Base-by-base conservation (phyloP, 2,113 vertebrate species). In the Fregetta grallaria region DNA sequence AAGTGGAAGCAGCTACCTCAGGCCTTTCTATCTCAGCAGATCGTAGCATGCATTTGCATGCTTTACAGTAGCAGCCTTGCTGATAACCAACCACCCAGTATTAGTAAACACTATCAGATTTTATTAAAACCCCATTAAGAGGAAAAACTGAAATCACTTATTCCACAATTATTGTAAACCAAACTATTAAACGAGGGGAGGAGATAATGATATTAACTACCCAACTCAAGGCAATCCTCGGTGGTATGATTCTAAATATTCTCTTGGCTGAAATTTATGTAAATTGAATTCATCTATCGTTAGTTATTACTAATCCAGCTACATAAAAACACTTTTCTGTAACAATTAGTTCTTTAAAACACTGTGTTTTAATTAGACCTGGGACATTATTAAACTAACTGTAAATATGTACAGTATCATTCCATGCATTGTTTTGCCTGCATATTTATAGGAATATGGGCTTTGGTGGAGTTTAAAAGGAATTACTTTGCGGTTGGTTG, bases 231-330 rank as follows among this genome's bases (percentile, higher is more conserved):
- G 98, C 98, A 99, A 99, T 99, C 98, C 99, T 99, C 98, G 94
- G 92, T 98, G 99, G 99, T 98, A 98, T 98, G 98, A 99, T 98
- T 98, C 98, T 98, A 98, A 98, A 99, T 98, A 99, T 98, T 99
- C 98, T 99, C 98, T 97, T 98, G 97, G 98, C 98, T 98, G 97
- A 99, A 99, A 99, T 99, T 98, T 99, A 99, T 99, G 99, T 98
- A 98, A 99, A 99, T 99, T 99, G 98, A 99, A 99, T 99, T 99
- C 98, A 98, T 99, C 99, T 98, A 99, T 99, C 98, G 96, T 99
- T 98, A 98, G 98, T 98, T 99, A 99, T 99, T 99, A 99, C 97
- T 98, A 99, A 97, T 98, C 97, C 97, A 97, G 98, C 98, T 98
- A 98, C 98, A 99, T 98, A 97, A 95, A 99, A 98, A 97, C 97